phyloP scores from a whole-genome alignment of 2,113 vertebrate species.

The Rafetus swinhoei region DNA sequence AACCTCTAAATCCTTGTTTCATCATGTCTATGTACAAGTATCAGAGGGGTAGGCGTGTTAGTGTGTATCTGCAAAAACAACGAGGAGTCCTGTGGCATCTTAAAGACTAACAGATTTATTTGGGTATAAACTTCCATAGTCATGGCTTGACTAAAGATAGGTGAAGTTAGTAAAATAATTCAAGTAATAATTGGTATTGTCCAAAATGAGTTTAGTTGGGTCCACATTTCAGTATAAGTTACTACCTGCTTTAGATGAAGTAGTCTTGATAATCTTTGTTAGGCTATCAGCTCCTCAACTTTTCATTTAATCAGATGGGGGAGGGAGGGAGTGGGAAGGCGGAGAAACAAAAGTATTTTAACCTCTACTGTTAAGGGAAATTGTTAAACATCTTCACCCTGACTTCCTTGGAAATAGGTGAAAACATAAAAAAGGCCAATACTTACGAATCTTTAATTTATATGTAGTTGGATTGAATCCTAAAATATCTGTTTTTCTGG shows the following conservation, averaged over 20 bases:
- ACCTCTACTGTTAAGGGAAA: neutral
- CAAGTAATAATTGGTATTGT: neutral
- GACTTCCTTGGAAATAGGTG: neutral
- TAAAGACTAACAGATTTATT: no score
- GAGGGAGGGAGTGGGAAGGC: neutral
- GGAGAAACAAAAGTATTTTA: neutral
- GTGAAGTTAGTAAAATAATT: neutral
- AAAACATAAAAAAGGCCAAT: neutral
- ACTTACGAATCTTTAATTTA: neutral
- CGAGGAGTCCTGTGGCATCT: no score
- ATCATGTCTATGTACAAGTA: neutral
- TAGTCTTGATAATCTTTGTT: neutral
- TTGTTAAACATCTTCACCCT: neutral
- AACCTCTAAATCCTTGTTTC: neutral
- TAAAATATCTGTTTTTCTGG: neutral
- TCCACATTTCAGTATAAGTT: neutral
- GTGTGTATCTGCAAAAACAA: no score
- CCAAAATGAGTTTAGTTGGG: neutral
- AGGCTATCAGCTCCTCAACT: neutral
- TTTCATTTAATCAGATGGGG: neutral
- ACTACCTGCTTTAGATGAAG: neutral
- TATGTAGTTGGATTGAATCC: neutral
- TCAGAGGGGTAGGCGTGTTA: no score
- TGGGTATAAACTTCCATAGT: neutral
- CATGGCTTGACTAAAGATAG: neutral